Base-by-base conservation (phyloP, 1,140 invertebrate species). In the Brachionus asplanchnoidis region DNA sequence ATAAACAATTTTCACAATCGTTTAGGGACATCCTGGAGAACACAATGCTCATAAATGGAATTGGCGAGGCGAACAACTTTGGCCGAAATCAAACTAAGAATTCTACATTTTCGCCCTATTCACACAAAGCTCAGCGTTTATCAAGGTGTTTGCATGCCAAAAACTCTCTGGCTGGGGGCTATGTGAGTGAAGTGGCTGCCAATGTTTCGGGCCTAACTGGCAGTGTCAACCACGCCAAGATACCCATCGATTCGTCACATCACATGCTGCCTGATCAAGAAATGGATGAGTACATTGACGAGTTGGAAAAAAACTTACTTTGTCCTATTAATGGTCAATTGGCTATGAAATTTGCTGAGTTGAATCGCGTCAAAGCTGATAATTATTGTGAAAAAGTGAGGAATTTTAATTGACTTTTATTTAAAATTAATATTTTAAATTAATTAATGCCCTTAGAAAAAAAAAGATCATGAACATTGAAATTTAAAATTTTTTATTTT, bases 31-130 rank as follows among this genome's bases (percentile, higher is more conserved):
- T 82, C 6, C 23, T 82, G 4, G 79, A 82, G 42, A 82, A 82
- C 65, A 82, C 79, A 26, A 28, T 82, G 53, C 26, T 82, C n/a
- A 82, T 82, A n/a, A 82, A 82, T 7, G 79, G 79, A 23, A 77
- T 77, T 9, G 50, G 44, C n/a, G 44, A 77, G 20, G 9, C 17
- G 8, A 75, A 75, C 44, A 75, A 46, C 44, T 44, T 9, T 50
- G 50, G 26, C 26, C 40, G 44, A 12, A 77, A 77, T 77, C 42
- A 75, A 9, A 5, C 12, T 7, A 75, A 42, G 46, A 75, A 42
- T 12, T 36, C 32, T 20, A 46, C 70, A 17, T 75, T 44, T 4
- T 44, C 70, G 32, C 60, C 60, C 3, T 70, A 70, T 7, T 14
- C 36, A 42, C 42, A 42, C 70, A 77, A 77, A 17, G 32, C 26